Percentiles rank a stretch among this genome's conserved stretches.
Conservation (phyloP, 2,113 vertebrate species). For the Apistogramma diplotaenia region DNA sequence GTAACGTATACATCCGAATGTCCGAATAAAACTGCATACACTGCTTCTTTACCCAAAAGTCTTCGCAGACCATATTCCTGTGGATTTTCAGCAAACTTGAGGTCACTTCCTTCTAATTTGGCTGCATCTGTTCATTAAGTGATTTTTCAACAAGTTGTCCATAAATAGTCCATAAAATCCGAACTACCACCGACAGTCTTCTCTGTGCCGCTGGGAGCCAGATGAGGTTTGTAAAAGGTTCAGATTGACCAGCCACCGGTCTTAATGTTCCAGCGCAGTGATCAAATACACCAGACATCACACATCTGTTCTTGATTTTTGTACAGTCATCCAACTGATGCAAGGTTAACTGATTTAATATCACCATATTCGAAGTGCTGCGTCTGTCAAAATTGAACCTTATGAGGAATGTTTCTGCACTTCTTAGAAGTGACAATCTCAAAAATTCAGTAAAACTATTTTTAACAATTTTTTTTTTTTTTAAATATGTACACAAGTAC, state of each 20-base stretch:
- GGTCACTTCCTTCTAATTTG: constrained; percentile 32
- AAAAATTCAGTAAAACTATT: constrained; percentile 38
- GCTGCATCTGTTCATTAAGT: constrained; percentile 48
- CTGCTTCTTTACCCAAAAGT: constrained; percentile 18
- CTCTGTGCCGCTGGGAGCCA: constrained; percentile 14
- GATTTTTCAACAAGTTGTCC: constrained; percentile 50
- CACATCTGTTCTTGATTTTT: neutral
- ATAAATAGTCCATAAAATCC: constrained; percentile 53
- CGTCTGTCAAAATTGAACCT: constrained; percentile 51
- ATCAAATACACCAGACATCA: constrained; percentile 21
- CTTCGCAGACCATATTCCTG: constrained; percentile 4
- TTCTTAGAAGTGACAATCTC: constrained; percentile 69
- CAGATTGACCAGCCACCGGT: constrained; percentile 24
- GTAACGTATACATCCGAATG: constrained; percentile 65
- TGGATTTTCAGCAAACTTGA: constrained; percentile 16
- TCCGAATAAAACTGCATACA: constrained; percentile 65
- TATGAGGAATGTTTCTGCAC: constrained; percentile 70
- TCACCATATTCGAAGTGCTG: constrained; percentile 33
- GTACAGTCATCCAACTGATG: constrained; percentile 14
- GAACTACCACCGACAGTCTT: constrained; percentile 15
- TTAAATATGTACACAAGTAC: constrained; percentile 66
- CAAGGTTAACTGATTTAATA: constrained; percentile 22
- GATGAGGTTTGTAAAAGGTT: constrained; percentile 61
- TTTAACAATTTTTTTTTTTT: constrained; percentile 6
- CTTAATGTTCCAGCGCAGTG: constrained; percentile 12